phyloP scores from a whole-genome alignment of 2,888 invertebrate genomes.

The Vesta saturnalis region DNA sequence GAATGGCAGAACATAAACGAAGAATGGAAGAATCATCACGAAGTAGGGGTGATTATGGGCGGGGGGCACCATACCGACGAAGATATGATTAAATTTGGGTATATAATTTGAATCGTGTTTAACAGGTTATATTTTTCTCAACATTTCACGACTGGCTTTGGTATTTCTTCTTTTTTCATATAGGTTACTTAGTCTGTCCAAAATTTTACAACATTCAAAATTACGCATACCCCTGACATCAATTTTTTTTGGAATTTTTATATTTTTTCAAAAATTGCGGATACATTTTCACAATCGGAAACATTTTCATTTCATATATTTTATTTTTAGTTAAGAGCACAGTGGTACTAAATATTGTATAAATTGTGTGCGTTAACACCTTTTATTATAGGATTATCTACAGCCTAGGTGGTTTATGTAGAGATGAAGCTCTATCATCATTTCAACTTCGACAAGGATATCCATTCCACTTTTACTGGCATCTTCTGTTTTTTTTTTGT shows the following conservation, averaged over 20 bases:
- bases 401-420: slow-evolving; percentile 34
- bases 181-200: too few relatives aligned
- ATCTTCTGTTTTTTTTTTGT: background rate
- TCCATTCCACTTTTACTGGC: slow-evolving; percentile 4
- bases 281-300: slow-evolving; percentile 6
- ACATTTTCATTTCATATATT: slow-evolving; percentile 8
- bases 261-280: background rate
- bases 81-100: slow-evolving; percentile 46
- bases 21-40: slow-evolving; percentile 78
- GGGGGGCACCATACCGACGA: slow-evolving; percentile 52
- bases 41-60: slow-evolving; percentile 58
- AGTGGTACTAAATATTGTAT: slow-evolving; percentile 34
- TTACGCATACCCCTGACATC: background rate
- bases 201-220: too few relatives aligned
- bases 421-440: slow-evolving; percentile 15
- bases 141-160: background rate
- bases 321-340: slow-evolving; percentile 19
- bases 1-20: slow-evolving; percentile 88
- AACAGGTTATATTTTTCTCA: slow-evolving; percentile 18
- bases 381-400: slow-evolving; percentile 49
- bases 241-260: background rate
- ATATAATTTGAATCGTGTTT: slow-evolving; percentile 14
- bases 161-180: background rate
- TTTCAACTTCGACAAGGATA: slow-evolving; percentile 23
- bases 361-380: slow-evolving; percentile 44